Evolutionary conservation across 2,888 invertebrate genomes (phyloP).

Genomic region (Chesias legatella): DNA sequence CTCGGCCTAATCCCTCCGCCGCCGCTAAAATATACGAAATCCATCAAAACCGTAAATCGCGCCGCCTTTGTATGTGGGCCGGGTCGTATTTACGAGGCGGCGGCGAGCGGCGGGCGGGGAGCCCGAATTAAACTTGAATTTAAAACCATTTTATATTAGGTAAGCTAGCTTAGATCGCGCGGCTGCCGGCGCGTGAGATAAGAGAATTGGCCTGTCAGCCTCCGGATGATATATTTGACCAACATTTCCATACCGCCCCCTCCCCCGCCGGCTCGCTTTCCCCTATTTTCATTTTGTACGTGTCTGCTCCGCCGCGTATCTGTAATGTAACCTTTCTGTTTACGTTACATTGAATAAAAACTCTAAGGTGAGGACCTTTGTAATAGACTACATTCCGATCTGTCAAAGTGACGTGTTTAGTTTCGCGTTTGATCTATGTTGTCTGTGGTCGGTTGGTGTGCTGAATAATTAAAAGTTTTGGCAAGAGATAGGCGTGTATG

Average conservation of each 20-base stretch:
- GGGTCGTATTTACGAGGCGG: slow-evolving; percentile 63
- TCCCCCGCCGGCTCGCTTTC: slow-evolving; percentile 51
- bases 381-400: slow-evolving; percentile 59
- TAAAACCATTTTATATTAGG: slow-evolving; percentile 81
- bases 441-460: slow-evolving; percentile 29
- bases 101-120: slow-evolving; percentile 66
- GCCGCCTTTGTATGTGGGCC: slow-evolving; percentile 66
- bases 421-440: slow-evolving; percentile 36
- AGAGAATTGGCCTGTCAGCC: slow-evolving; percentile 94
- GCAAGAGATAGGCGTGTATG: slow-evolving; percentile 43
- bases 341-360: slow-evolving; percentile 71
- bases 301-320: slow-evolving; percentile 74
- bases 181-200: slow-evolving; percentile 84
- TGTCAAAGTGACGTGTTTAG: slow-evolving; percentile 55
- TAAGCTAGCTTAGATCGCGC: slow-evolving; percentile 80
- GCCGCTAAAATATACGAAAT: slow-evolving; percentile 70
- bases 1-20: slow-evolving; percentile 52
- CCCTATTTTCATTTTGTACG: slow-evolving; percentile 80
- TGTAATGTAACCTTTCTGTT: slow-evolving; percentile 76
- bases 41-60: slow-evolving; percentile 78
- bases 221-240: slow-evolving; percentile 94
- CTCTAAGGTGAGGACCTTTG: slow-evolving; percentile 61
- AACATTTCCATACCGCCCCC: slow-evolving; percentile 88
- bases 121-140: slow-evolving; percentile 80
- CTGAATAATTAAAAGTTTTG: slow-evolving; percentile 60